phyloP scores from a whole-genome alignment of 2,888 invertebrate genomes.

The Cataglyphis albicans region DNA sequence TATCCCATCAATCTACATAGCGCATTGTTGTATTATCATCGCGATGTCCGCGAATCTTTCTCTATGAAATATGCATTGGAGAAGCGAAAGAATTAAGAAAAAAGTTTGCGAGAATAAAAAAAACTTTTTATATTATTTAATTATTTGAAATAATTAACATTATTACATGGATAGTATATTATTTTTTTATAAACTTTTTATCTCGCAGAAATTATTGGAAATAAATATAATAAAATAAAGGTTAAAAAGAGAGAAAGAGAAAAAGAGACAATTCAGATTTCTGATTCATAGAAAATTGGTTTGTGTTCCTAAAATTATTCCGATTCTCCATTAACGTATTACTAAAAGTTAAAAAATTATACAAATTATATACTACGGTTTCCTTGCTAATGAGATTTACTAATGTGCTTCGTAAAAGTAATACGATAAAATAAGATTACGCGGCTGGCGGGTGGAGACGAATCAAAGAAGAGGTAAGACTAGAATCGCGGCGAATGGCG shows the following conservation, averaged over 20 bases:
- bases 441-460: not conserved
- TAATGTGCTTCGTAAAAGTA: slow-evolving; percentile 4
- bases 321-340: not conserved
- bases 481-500: slow-evolving; percentile 14
- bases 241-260: not conserved
- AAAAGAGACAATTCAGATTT: not conserved
- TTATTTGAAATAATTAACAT: not conserved
- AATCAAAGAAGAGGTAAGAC: slow-evolving; percentile 20
- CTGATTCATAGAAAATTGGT: not conserved
- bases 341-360: not conserved
- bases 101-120: not conserved
- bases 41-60: not conserved
- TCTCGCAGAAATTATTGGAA: not conserved
- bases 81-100: not conserved
- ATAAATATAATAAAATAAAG: no score
- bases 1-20: not conserved
- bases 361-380: not conserved
- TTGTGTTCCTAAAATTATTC: not conserved
- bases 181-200: not conserved
- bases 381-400: slow-evolving; percentile 10
- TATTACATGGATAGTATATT: not conserved
- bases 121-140: not conserved
- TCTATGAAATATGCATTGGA: not conserved
- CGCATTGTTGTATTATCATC: not conserved
- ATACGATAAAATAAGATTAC: slow-evolving; percentile 32